Evolutionary conservation across 2,113 vertebrate genomes (phyloP), one percentile per base, ranked within the genome.

Genomic region (Heliornis fulica): DNA sequence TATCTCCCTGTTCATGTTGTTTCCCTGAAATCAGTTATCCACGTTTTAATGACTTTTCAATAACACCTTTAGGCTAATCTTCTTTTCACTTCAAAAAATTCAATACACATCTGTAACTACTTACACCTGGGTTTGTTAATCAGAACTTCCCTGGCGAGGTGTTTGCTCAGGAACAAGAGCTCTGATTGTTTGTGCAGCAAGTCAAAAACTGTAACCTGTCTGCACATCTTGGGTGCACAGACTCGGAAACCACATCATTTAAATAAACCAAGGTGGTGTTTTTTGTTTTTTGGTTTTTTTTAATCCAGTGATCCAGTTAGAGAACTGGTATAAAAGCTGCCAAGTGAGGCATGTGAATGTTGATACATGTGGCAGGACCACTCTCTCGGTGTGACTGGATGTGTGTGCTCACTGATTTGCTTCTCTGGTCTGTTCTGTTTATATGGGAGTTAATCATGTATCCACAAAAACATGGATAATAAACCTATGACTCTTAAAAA

Each of bases 1-100:
- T 90, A 89, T 50, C 31, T 90, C 28, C 51, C 38, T 70, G 41
- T 81, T 88, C 32, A 56, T 59, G 59, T 63, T 45, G 19, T 77
- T 95, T 77, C 32, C 56, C 40, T 83, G 60, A 83, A 88, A 83
- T 57, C 50, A 46, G 59, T 89, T 64, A 84, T 65, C 22, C 43
- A 40, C 36, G 51, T 51, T 83, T 95, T 94, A 84, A 77, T 93
- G 60, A 71, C 59, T 91, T 93, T 84, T 94, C 84, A 94, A 53
- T 86, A 90, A 63, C 45, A 81, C 48, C 68, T 90, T 91, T 59
- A 90, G 75, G 68, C 82, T 88, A 94, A 81, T 71, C 66, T 91
- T 78, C 90, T 88, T 85, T 89, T 54, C 36, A 77, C 64, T 90
- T 95, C 16, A 89, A 83, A 87, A 83, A 74, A 69, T 45, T 38